Evolutionary conservation across 2,113 vertebrate genomes (phyloP), one percentile per base, ranked within the genome.

Genomic region (Mesembrinibis cayennensis): DNA sequence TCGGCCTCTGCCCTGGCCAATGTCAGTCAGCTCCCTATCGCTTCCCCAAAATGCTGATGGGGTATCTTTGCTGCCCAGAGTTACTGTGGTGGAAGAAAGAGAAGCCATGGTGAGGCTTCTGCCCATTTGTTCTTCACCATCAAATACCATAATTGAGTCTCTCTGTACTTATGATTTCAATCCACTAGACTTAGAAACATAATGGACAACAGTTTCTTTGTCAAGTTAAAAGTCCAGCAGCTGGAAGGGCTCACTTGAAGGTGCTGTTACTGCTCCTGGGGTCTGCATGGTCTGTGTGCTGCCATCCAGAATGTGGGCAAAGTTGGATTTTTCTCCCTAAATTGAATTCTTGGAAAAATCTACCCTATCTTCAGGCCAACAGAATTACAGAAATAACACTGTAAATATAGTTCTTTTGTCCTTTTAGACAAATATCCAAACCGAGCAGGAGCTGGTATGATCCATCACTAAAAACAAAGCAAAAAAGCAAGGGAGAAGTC

Each of bases 241-340:
- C 8, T 45, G 47, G 27, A 76, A 74, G 7, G 16, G 4, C 27
- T 89, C 10, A 16, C 19, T 30, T 56, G 17, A 83, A 80, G 4
- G 7, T 49, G 11, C 38, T 80, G 38, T 22, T 62, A 13, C 47
- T 53, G 11, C 14, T 53, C 25, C 45, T 82, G 22, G 23, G 13
- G 5, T 56, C 59, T 81, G 14, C 0, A 0, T 44, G 16, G 2
- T 74, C 26, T 49, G 27, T 20, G 2, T 0, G 1, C 5, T 8
- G 3, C 16, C 13, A 44, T 40, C 14, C 29, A 53, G 13, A 81
- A n/a, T 32, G 16, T 45, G 25, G 17, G 34, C 20, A 58, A 77
- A 45, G 11, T 20, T 71, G 18, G 7, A 67, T 13, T 76, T 89
- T 86, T 67, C 36, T 49, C 7, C n/a, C 30, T 47, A 2, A 80